Evolutionary conservation across 1,140 invertebrate genomes (phyloP).

Genomic region (Drosophila repletoides): DNA sequence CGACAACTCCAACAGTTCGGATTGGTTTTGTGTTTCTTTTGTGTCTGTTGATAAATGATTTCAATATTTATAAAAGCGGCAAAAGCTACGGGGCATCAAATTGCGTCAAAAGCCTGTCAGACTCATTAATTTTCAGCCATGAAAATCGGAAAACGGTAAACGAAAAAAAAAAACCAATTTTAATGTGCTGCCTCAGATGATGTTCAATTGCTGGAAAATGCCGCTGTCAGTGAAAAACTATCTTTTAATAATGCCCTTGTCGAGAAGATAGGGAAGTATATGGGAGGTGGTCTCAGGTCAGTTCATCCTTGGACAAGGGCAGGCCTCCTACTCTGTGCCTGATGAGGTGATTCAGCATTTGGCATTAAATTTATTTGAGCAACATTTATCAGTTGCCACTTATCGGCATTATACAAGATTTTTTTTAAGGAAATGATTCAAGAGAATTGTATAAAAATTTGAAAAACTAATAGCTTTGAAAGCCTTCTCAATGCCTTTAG

Average conservation of each 20-base stretch:
- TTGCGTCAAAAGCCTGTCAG: constrained; percentile 72
- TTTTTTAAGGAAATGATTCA: constrained; percentile 14
- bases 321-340: background rate
- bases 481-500: background rate
- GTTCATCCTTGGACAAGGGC: background rate
- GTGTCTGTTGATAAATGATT: constrained; percentile 68
- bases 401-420: constrained; percentile 28
- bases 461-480: too few species aligned
- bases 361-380: constrained; percentile 55
- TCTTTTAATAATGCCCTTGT: constrained; percentile 54
- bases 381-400: constrained; percentile 60
- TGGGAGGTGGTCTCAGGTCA: background rate
- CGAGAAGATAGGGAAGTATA: too few species aligned
- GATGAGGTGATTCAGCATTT: constrained; percentile 62
- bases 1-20: background rate
- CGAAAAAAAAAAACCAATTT: constrained; percentile 25
- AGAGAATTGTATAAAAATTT: too few species aligned
- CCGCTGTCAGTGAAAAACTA: constrained; percentile 57
- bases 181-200: constrained; percentile 47
- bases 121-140: constrained; percentile 66
- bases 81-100: constrained; percentile 69
- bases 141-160: constrained; percentile 28
- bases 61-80: constrained; percentile 58
- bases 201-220: constrained; percentile 75
- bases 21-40: constrained; percentile 41